A percentile compares a stretch with the other conserved stretches of the same genome.
phyloP scores from a whole-genome alignment of 1,140 invertebrate genomes.

The Apis laboriosa region DNA sequence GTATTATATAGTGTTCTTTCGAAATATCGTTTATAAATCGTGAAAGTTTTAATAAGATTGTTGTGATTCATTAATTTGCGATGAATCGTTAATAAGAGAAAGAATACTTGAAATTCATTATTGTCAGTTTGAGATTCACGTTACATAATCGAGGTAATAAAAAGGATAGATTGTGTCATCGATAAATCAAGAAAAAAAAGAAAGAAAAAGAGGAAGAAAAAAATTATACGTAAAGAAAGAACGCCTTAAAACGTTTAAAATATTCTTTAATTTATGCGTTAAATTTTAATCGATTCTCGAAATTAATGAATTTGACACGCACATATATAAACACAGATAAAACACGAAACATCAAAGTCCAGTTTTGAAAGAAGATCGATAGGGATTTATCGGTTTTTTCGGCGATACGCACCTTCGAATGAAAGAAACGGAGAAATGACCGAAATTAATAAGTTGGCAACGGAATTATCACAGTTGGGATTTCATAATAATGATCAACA shows the following conservation, averaged over 20 bases:
- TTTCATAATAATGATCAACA: conserved; percentile 42
- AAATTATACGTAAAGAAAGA: neutral
- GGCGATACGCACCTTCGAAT: neutral
- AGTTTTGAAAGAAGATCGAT: neutral
- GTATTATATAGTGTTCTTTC: neutral
- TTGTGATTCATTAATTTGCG: neutral
- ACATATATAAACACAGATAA: neutral
- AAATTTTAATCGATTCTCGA: neutral
- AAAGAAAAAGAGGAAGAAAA: too few relatives aligned
- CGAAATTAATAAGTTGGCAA: neutral
- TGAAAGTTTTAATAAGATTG: neutral
- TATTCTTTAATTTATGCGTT: neutral
- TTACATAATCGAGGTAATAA: neutral
- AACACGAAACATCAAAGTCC: neutral
- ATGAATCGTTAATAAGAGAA: conserved; percentile 10
- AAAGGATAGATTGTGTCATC: neutral
- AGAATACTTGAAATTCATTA: too few relatives aligned
- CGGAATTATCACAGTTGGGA: conserved; percentile 4
- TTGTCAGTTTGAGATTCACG: neutral
- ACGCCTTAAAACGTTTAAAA: too few relatives aligned
- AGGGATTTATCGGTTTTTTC: neutral
- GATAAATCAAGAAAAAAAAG: neutral
- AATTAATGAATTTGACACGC: neutral
- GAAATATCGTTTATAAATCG: neutral
- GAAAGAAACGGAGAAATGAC: neutral